These are phyloP conservation scores for Clamator glandarius DNA, from an alignment of 2,797 vertebrate genomes.

Conservation along the genomic window DNA sequence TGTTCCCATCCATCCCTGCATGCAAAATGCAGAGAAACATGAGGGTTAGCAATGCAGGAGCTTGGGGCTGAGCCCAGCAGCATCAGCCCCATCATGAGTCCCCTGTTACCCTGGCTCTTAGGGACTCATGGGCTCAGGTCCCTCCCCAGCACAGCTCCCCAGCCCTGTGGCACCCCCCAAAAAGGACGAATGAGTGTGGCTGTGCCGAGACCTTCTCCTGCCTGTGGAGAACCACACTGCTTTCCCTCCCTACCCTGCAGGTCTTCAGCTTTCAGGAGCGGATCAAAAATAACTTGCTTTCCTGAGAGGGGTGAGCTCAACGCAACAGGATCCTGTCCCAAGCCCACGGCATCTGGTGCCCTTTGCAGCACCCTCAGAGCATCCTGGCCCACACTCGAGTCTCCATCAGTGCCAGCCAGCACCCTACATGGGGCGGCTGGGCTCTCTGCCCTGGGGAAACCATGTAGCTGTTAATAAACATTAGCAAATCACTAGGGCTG, in stretches of 20 bases:
- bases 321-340: constrained; percentile 71
- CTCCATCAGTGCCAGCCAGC: neutral
- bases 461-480: constrained; percentile 29
- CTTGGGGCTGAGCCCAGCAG: neutral
- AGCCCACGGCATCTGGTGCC: neutral
- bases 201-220: constrained; percentile 9
- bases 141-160: constrained; percentile 46
- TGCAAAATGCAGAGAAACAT: neutral
- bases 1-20: constrained; percentile 85
- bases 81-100: neutral
- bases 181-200: constrained; percentile 51
- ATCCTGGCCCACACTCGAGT: neutral
- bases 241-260: constrained; percentile 34
- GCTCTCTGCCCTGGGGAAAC: neutral
- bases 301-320: constrained; percentile 81
- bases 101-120: neutral
- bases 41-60: neutral
- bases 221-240: neutral
- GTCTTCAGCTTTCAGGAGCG: neutral
- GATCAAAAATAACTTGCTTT: constrained; percentile 83
- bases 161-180: constrained; percentile 13
- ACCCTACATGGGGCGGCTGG: neutral
- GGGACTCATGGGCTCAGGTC: neutral
- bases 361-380: neutral
- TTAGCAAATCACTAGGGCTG: neutral